Evolutionary conservation across 2,113 vertebrate genomes (phyloP), one percentile per base, ranked within the genome.

Genomic region (Ovis aries): DNA sequence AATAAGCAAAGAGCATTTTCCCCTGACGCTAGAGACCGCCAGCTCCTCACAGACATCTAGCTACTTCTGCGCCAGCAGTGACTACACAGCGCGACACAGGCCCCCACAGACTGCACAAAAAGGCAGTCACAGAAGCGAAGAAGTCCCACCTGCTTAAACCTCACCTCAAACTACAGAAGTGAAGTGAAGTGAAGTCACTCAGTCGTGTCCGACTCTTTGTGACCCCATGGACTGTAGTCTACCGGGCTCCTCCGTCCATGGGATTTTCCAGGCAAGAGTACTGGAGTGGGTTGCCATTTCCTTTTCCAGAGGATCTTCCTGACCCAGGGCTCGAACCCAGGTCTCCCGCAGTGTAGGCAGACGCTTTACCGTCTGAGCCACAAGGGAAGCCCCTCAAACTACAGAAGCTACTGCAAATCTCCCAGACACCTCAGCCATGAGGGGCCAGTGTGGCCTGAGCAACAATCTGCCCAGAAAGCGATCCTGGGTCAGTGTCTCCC

Each of bases 21-120:
- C 8, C 11, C 86, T 98, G 62, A 78, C 6, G 0, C 50, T 91
- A 1, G 13, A 88, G 29, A 67, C 43, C 1, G 1, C 71, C 60
- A 87, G 36, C 55, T 19, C 81, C 19, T 33, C 78, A 31, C 29
- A 93, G 23, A 62, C 86, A 6, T 59, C 84, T 50, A 5, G 16
- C 27, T 83, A 94, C 64, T 55, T 91, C 90, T 98, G 97, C 21
- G 88, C 97, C 50, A 97, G 82, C 81, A 40, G 81, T n/a, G 2
- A 21, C 14, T 6, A 77, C 95, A 97, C 97, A 97, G 89, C 3
- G 13, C 23, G 40, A 11, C 83, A 33, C 19, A 17, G 25, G 27
- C 43, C 33, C 11, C 15, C 1, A 29, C 13, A n/a, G 60, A 15
- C 60, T 82, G 62, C 71, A 64, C 93, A 81, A 59, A 96, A 97